These are phyloP conservation scores for Nothocercus julius DNA, from an alignment of 2,113 vertebrate species.

Conservation along the genomic window DNA sequence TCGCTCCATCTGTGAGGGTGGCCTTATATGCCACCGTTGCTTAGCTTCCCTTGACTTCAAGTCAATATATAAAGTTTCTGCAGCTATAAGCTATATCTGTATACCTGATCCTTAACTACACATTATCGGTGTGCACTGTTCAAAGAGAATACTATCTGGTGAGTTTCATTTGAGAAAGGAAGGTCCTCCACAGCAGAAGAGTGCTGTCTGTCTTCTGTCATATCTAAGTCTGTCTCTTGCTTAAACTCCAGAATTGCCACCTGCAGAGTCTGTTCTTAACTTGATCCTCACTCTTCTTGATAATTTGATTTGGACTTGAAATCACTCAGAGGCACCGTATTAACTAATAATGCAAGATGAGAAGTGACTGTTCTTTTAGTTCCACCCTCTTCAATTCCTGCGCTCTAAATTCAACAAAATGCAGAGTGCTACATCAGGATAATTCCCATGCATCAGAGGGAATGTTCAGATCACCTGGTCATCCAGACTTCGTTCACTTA, in stretches of 20 bases:
- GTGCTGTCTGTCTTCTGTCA: background rate
- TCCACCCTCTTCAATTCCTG: constrained; percentile 40
- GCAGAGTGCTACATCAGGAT: background rate
- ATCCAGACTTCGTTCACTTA: background rate
- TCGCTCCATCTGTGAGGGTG: background rate
- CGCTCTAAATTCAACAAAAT: background rate
- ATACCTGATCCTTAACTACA: background rate
- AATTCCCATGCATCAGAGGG: background rate
- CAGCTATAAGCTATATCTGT: background rate
- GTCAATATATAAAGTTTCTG: background rate
- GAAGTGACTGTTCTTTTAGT: background rate
- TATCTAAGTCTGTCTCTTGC: background rate
- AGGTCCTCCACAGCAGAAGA: background rate
- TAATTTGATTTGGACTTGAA: constrained; percentile 46
- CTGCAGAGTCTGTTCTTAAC: background rate
- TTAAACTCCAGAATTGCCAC: background rate
- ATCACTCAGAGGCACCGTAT: background rate
- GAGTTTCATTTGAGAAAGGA: background rate
- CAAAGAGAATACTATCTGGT: background rate
- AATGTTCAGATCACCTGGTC: background rate
- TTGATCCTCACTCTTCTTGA: background rate
- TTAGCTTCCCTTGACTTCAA: constrained; percentile 8
- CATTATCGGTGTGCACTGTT: background rate
- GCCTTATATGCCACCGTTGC: constrained; percentile 7
- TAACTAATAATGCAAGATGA: background rate